These are phyloP conservation scores for Eueides isabella DNA, from an alignment of 1,140 invertebrate genomes.

Conservation along the genomic window DNA sequence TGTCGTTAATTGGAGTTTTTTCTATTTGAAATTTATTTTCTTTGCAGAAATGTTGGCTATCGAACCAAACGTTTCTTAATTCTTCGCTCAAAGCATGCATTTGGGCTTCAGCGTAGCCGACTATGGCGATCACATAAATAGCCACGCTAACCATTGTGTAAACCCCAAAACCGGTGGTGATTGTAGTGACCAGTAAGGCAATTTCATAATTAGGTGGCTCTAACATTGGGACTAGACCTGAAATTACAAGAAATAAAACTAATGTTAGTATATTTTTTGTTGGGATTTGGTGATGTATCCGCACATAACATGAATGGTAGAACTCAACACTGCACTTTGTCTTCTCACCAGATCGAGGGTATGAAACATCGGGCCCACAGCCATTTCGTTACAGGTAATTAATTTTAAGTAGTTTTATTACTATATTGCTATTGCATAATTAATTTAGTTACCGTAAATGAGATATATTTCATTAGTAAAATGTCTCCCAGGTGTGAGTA, in stretches of 20 bases:
- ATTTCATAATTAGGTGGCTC: constrained; percentile 50
- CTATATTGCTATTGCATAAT: not conserved
- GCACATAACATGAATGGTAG: too few species aligned
- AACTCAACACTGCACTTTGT: too few species aligned
- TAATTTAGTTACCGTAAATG: constrained; percentile 49
- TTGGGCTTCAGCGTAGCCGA: constrained; percentile 54
- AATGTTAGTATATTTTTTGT: too few species aligned
- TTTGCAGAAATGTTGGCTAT: constrained; percentile 35
- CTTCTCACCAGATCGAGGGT: too few species aligned
- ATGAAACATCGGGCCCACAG: too few species aligned
- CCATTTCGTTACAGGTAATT: too few species aligned
- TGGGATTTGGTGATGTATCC: too few species aligned
- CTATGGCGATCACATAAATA: constrained; percentile 43
- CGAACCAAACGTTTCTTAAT: constrained; percentile 47
- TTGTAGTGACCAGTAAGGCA: constrained; percentile 4
- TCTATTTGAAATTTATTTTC: constrained; percentile 17
- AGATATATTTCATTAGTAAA: constrained; percentile 52
- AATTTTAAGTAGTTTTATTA: too few species aligned
- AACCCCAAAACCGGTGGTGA: constrained; percentile 26
- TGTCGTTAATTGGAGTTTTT: not conserved
- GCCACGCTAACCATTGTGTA: constrained; percentile 40
- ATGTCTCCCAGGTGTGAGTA: constrained; percentile 49
- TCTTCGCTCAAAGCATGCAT: constrained; percentile 50
- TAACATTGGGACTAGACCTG: constrained; percentile 44
- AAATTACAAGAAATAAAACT: not conserved